Base-by-base conservation (phyloP, 37 sponge, comb jelly and placozoan genomes). In the Oopsacas minuta region DNA sequence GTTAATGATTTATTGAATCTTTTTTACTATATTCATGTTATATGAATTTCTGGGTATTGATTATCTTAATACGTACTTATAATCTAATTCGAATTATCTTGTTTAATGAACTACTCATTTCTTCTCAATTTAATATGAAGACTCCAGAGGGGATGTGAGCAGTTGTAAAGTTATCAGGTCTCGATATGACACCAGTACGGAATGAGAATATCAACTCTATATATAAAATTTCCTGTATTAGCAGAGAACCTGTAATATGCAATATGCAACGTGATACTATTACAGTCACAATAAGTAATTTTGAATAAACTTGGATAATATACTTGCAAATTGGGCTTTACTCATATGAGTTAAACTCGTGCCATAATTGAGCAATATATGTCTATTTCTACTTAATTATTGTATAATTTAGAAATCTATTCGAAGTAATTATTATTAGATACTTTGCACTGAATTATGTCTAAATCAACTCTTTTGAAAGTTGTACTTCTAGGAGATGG, bases 401-500 rank as follows among this genome's bases (percentile, higher is more conserved):
- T 17, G 8, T 17, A 17, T 42, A 8, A 42, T 42, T 17, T 42
- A 42, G 49, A 42, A 42, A 8, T 42, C 49, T 15, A 42, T 15
- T 42, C n/a, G 49, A 15, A 42, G 49, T 42, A 42, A n/a, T 42
- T 8, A 17, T 42, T 42, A 8, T 42, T 42, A 8, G 15, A 17
- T 42, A 42, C 12, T 17, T 15, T 42, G 12, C 49, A 42, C 15
- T 42, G 49, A 12, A 61, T 7, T 61, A 61, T 61, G 75, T 3
- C 75, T 20, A 61, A 61, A 61, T 61, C 75, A 32, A 61, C 75
- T 25, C 75, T 61, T 61, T 82, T 97, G 28, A 97, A 97, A 42
- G 99, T 93, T 15, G 94, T 97, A 0, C 85, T 97, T 1, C 86
- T 97, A 0, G 99, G 99, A 39, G 96, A 97, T 83, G 99, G 99